Base-by-base conservation (phyloP, 1,140 invertebrate genomes). In the Drosophila dunni region DNA sequence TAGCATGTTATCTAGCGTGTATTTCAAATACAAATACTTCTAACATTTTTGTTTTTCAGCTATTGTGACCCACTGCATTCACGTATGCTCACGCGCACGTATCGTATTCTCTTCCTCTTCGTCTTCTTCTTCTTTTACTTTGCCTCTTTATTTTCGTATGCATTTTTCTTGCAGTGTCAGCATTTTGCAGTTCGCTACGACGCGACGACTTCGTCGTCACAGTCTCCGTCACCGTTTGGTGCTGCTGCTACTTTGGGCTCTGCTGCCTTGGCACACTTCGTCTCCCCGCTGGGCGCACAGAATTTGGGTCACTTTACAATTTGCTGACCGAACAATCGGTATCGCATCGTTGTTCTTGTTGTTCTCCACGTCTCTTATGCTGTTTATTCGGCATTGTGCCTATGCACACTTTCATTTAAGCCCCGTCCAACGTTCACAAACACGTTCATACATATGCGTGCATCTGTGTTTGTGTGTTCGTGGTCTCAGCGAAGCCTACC, bases 241-340 rank as follows among this genome's bases (percentile, higher is more conserved):
- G 53, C 20, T 20, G 53, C 33, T 10, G 66, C 77, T 88, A 68
- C 81, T 78, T 88, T 86, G 82, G 83, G 24, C 24, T 29, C 24
- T 29, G 24, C 77, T 88, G 72, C 81, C 81, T 88, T 86, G 82
- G 83, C 83, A 88, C 84, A 86, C 83, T 86, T 86, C 75, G 76
- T 54, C 78, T 66, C 51, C 51, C 64, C 64, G 67, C 64, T 64
- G 48, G 73, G 73, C 61, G 63, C 58, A 64, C 24, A 54, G 75
- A 88, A 89, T 89, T 89, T 89, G 84, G 84, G 84, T 89, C 84
- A 89, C 84, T 88, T 78, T 84, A 89, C 74, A 89, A 90, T 90
- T 84, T 79, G 84, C 84, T 88, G 84, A 80, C 84, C 84, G 80
- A 88, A 76, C 83, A 66, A 82, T 17, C 38, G 38, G 54, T 45